These are phyloP conservation scores for Actinemys pallida DNA, from an alignment of 2,113 vertebrate genomes.

Conservation along the genomic window DNA sequence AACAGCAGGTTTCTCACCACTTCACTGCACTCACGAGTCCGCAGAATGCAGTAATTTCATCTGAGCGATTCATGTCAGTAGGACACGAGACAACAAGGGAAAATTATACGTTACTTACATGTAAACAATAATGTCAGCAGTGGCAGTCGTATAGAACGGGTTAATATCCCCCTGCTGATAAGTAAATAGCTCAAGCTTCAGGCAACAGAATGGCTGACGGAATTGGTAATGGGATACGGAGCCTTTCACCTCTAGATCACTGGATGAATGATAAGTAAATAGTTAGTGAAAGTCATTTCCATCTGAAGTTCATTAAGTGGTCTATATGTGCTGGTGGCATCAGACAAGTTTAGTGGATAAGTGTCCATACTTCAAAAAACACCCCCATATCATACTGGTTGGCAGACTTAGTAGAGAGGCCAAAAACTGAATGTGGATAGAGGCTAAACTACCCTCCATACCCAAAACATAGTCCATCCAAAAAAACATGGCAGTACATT, in stretches of 20 bases:
- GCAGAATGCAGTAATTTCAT: neutral
- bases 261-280: neutral
- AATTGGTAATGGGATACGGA: neutral
- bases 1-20: constrained; percentile 39
- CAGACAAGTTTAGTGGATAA: neutral
- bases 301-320: constrained; percentile 7
- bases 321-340: neutral
- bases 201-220: neutral
- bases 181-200: constrained; percentile 19
- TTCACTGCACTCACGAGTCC: neutral
- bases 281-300: neutral
- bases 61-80: constrained; percentile 17
- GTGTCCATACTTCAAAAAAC: neutral
- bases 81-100: neutral
- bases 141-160: neutral
- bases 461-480: neutral
- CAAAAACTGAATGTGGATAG: neutral
- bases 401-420: neutral
- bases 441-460: neutral
- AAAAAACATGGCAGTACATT: neutral
- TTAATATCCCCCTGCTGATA: constrained; percentile 8
- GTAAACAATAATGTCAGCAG: neutral
- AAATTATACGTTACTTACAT: neutral
- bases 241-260: neutral
- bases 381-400: neutral